Evolutionary conservation across 2,888 invertebrate species (phyloP), one percentile per base, ranked within the genome.

Genomic region (Clitarchus hookeri): DNA sequence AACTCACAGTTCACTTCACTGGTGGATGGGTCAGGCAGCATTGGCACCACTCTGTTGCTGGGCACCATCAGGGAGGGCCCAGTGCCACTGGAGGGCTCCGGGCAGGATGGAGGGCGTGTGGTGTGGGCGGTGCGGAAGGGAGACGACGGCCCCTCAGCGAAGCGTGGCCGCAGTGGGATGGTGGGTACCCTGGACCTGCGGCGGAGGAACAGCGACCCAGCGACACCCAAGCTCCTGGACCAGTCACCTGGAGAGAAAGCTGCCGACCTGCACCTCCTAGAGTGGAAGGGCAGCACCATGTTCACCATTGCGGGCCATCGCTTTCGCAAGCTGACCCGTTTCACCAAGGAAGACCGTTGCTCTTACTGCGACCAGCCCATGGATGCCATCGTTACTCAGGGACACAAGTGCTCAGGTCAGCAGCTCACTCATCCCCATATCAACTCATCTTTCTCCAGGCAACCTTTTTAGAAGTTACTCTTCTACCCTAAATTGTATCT

Each of bases 311-410:
- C 96, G 0, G 96, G 96, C 0, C 96, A 96, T 91, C 93, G 94
- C 88, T 96, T 96, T 91, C 94, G 96, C 82, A 96, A 96, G 92
- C 27, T 82, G 9, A 82, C 27, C 82, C 27, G 96, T 85, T 95
- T 97, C 89, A 94, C 95, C 54, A 96, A 97, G 90, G 96, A 95
- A 86, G 97, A 97, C 90, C 94, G 95, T 87, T 98, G 98, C 91
- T 94, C 95, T 19, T 96, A 95, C 90, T 98, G 98, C 90, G 95
- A 95, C 89, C 94, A 95, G 89, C 94, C 95, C 87, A 95, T 97
- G 93, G 96, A 97, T 91, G 95, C 96, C 44, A 96, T 97, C 90
- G 93, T 96, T 83, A 95, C 95, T 0, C 96, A 96, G 89, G 96
- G 96, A 0, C 95, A 96, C 91, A 95, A 96, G 87, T 97, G 97